Conservation (phyloP, 2,888 invertebrate genomes). For the Chironomus riparius region DNA sequence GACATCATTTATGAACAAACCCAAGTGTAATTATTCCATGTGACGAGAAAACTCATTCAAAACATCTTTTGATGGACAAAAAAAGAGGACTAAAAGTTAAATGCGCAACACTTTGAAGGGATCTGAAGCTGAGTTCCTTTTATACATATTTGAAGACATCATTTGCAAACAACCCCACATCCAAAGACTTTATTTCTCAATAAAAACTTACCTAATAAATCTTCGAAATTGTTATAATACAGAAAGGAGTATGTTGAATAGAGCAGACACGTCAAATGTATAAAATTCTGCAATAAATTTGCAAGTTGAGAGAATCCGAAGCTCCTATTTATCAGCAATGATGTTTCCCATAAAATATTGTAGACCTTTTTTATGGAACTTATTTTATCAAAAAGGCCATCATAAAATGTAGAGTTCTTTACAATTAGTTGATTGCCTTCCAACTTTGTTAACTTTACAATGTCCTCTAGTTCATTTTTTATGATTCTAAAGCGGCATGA, state of each 20-base stretch:
- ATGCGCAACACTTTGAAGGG: too few relatives aligned
- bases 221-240: slow-evolving; percentile 24
- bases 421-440: not conserved
- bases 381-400: slow-evolving; percentile 26
- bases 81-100: too few relatives aligned
- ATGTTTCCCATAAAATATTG: slow-evolving; percentile 29
- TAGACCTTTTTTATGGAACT: slow-evolving; percentile 28
- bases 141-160: too few relatives aligned
- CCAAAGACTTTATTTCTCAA: too few relatives aligned
- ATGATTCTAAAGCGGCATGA: slow-evolving; percentile 26
- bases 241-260: slow-evolving; percentile 29
- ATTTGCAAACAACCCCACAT: too few relatives aligned
- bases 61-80: too few relatives aligned
- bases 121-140: too few relatives aligned
- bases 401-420: slow-evolving; percentile 15
- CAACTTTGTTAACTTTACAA: slow-evolving; percentile 22
- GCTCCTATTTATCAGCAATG: slow-evolving; percentile 28
- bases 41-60: too few relatives aligned
- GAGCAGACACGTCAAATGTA: slow-evolving; percentile 30
- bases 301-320: slow-evolving; percentile 29
- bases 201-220: slow-evolving; percentile 26
- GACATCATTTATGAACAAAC: too few relatives aligned
- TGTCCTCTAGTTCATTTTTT: slow-evolving; percentile 27
- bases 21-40: too few relatives aligned
- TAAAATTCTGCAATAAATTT: slow-evolving; percentile 30